Evolutionary conservation across 2,888 invertebrate genomes (phyloP), one percentile per base, ranked within the genome.

Genomic region (Thelaira solivaga): DNA sequence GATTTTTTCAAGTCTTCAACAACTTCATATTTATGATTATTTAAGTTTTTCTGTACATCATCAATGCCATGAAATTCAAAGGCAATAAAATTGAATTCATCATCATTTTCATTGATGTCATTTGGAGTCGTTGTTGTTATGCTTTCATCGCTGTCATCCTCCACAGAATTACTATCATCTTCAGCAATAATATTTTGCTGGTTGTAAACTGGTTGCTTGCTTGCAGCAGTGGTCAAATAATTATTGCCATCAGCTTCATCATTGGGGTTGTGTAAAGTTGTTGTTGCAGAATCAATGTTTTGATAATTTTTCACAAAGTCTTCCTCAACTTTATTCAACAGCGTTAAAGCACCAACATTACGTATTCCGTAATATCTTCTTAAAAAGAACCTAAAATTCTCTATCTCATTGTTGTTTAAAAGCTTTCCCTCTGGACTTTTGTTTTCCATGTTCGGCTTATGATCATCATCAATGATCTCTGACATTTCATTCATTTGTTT

Each of bases 11-110:
- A n/a, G n/a, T n/a, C n/a, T 4, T 51, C 18, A 0, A 71, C 8
- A 39, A 72, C 5, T 7, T 34, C 18, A n/a, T 72, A 72, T 55
- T 55, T 53, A 3, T 53, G 26, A 26, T 53, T 26, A 20, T 72
- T 16, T 1, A 62, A 18, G 5, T 53, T 45, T n/a, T 2, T 10
- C n/a, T 31, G n/a, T 0, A 1, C 5, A 20, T 20, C 39, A 20
- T 62, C 34, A 6, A 45, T 1, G 20, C 45, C 24, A 7, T 55
- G 20, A 2, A 72, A 72, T 22, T 20, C 20, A 1, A 16, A 5
- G 11, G 16, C 34, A 24, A 22, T 0, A 0, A 16, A 2, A 39
- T 62, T 18, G 1, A 16, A 18, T 1, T 61, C 24, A 57, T 68
- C 29, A 16, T 74, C 8, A n/a, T 47, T 20, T 24, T 71, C 26